Evolutionary conservation across 2,888 invertebrate species (phyloP).

Genomic region (Troides oblongomaculatus): DNA sequence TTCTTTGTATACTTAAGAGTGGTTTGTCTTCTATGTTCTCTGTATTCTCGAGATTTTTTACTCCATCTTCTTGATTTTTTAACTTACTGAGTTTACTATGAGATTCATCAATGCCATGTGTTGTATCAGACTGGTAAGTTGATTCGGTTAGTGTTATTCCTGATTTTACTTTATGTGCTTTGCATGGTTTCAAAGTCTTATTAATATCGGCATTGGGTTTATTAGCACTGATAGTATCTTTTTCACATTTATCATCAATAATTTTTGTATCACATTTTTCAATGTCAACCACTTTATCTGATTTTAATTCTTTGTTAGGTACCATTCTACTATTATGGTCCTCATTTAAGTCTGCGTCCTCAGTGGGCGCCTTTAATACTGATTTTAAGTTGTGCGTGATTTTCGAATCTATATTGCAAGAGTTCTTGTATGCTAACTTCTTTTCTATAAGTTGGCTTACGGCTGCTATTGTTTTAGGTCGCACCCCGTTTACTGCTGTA

Average conservation of each 20-base stretch:
- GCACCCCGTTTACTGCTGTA: slow-evolving; percentile 54
- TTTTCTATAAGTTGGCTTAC: slow-evolving; percentile 68
- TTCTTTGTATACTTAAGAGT: slow-evolving; percentile 30
- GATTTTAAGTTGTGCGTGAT: slow-evolving; percentile 63
- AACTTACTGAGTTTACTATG: slow-evolving; percentile 26
- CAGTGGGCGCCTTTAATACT: slow-evolving; percentile 65
- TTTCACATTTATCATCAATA: slow-evolving; percentile 32
- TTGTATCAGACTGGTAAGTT: slow-evolving; percentile 27
- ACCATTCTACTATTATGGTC: slow-evolving; percentile 40
- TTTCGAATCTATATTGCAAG: slow-evolving; percentile 67
- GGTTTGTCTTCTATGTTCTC: slow-evolving; percentile 26
- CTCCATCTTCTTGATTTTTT: slow-evolving; percentile 23
- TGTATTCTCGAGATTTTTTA: slow-evolving; percentile 17
- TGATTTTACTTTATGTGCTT: slow-evolving; percentile 27
- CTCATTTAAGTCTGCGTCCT: slow-evolving; percentile 50
- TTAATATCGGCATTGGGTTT: slow-evolving; percentile 30
- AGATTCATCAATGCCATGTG: slow-evolving; percentile 28
- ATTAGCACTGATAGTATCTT: slow-evolving; percentile 31
- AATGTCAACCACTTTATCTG: slow-evolving; percentile 40
- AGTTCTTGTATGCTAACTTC: slow-evolving; percentile 62
- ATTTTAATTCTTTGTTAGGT: slow-evolving; percentile 38
- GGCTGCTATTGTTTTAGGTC: slow-evolving; percentile 63
- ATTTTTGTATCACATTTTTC: slow-evolving; percentile 31
- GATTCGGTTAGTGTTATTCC: slow-evolving; percentile 26
- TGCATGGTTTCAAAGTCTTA: slow-evolving; percentile 27